A percentile compares a stretch with the other conserved stretches of the same genome.
Evolutionary conservation across 2,797 vertebrate species (phyloP).

Genomic region (Hemibagrus guttatus): DNA sequence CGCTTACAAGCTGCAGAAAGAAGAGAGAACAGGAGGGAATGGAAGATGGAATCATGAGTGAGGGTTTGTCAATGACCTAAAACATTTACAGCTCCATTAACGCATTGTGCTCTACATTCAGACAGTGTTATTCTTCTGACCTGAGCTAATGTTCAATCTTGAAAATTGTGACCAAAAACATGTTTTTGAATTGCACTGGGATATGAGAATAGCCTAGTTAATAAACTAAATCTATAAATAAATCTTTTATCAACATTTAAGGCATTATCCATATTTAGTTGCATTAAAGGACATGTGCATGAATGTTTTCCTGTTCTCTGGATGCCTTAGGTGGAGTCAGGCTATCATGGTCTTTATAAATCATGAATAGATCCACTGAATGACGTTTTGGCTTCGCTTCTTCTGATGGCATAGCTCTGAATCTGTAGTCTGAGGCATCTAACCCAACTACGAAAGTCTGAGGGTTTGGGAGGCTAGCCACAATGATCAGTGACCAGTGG

Average conservation of each 20-base stretch:
- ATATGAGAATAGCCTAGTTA: background rate
- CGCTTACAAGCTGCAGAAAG: constrained; percentile 90
- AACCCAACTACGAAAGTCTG: too few relatives aligned
- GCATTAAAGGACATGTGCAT: background rate
- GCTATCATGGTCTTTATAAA: too few relatives aligned
- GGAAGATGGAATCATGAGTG: background rate
- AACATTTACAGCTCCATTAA: background rate
- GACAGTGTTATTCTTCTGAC: background rate
- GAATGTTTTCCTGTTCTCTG: background rate
- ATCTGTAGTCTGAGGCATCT: too few relatives aligned
- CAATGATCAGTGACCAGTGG: too few relatives aligned
- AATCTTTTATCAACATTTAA: background rate
- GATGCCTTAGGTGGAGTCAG: too few relatives aligned
- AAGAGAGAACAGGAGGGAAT: constrained; percentile 60
- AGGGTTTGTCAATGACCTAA: background rate
- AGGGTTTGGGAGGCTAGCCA: too few relatives aligned
- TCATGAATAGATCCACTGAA: too few relatives aligned
- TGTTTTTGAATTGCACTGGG: background rate
- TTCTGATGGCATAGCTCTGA: too few relatives aligned
- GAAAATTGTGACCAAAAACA: background rate
- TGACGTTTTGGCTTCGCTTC: too few relatives aligned
- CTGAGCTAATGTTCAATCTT: background rate
- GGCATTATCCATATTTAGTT: background rate
- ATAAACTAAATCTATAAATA: background rate
- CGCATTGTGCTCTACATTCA: too few relatives aligned